Conservation (phyloP, 2,113 vertebrate genomes). For the Steatornis caripensis region DNA sequence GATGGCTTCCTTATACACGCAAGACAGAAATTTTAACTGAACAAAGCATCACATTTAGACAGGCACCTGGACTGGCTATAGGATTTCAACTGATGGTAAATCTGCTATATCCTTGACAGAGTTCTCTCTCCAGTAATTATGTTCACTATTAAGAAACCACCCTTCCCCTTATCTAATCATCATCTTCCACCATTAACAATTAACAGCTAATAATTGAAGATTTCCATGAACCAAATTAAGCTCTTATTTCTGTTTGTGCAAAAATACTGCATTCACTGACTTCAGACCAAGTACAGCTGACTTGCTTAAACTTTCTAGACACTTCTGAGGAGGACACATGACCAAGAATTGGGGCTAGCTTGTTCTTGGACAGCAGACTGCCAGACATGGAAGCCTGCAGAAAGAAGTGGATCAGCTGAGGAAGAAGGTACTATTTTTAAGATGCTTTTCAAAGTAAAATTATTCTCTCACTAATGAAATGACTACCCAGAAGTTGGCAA, state of each 20-base stretch:
- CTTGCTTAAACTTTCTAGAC: background rate
- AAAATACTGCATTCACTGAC: background rate
- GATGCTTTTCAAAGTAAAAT: background rate
- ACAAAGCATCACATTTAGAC: background rate
- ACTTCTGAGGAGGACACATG: background rate
- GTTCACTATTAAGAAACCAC: background rate
- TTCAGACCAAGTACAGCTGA: background rate
- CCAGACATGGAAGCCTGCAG: background rate
- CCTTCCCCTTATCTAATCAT: background rate
- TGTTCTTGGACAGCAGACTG: background rate
- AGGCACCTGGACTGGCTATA: rapidly evolving
- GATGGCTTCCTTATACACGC: background rate
- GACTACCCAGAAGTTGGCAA: background rate
- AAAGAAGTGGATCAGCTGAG: background rate
- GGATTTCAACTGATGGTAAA: background rate
- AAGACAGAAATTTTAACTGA: background rate
- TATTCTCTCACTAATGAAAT: background rate
- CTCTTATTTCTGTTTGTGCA: background rate
- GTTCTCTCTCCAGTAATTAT: background rate
- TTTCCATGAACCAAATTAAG: background rate
- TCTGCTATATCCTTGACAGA: background rate
- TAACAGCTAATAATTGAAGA: background rate
- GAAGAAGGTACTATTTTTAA: background rate
- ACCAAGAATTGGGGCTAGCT: background rate
- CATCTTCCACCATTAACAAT: background rate